Percentiles rank a stretch among this genome's conserved stretches.
Evolutionary conservation across 1,140 invertebrate genomes (phyloP).

Genomic region (Neodiprion fabricii): DNA sequence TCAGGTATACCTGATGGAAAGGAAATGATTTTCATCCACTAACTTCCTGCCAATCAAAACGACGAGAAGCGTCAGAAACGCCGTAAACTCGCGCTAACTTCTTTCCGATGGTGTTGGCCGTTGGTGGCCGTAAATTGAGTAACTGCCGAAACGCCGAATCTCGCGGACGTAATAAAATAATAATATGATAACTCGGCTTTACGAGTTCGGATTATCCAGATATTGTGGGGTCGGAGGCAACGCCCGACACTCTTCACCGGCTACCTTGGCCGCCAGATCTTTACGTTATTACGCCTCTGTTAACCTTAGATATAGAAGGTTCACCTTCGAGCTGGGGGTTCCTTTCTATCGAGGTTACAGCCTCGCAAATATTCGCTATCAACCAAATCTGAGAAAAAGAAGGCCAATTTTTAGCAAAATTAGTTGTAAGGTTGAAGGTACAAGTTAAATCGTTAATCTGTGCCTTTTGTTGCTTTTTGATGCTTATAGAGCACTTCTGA

Average conservation of each 20-base stretch:
- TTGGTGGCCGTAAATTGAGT: slow-evolving; percentile 18
- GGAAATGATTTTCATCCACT: neutral
- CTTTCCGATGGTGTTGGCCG: slow-evolving; percentile 11
- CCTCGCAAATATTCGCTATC: neutral
- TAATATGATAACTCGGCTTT: slow-evolving; percentile 24
- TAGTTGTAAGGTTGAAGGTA: no score
- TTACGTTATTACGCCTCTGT: slow-evolving; percentile 11
- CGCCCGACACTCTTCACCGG: neutral
- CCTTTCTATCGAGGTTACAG: neutral
- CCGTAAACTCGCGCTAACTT: neutral
- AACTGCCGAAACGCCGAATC: slow-evolving; percentile 7
- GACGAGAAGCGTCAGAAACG: neutral
- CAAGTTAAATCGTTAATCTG: no score
- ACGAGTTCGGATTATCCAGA: slow-evolving; percentile 26
- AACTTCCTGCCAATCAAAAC: neutral
- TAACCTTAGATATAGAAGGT: slow-evolving; percentile 14
- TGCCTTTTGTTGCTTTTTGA: no score
- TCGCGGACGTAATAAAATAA: slow-evolving; percentile 22
- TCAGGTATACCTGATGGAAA: neutral
- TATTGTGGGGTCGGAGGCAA: slow-evolving; percentile 19
- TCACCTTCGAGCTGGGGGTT: no score
- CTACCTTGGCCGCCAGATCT: neutral
- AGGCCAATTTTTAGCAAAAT: no score
- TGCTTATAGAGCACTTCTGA: no score
- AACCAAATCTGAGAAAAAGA: no score